Conservation (phyloP, 2,113 vertebrate genomes). For the Ginglymostoma cirratum region DNA sequence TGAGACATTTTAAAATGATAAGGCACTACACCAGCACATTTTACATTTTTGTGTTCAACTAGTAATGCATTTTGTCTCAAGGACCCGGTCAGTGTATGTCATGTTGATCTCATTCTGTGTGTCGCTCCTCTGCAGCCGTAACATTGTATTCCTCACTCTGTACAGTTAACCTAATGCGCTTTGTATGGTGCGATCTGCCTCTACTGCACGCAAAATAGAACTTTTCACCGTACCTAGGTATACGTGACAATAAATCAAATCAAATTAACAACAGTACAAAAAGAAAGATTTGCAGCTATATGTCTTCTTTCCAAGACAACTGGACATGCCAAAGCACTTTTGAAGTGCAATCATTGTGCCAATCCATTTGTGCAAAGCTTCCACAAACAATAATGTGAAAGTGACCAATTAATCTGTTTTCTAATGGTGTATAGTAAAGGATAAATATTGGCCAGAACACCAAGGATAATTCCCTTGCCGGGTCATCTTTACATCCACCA, state of each 20-base stretch:
- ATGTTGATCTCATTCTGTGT: neutral
- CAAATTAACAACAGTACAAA: neutral
- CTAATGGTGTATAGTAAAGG: neutral
- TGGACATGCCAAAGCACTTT: neutral
- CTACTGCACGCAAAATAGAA: no score
- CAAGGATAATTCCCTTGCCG: neutral
- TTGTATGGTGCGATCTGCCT: no score
- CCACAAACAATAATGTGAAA: neutral
- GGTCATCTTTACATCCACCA: neutral
- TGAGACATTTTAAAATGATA: neutral
- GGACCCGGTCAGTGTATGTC: neutral
- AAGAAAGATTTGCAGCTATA: neutral
- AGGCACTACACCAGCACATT: neutral
- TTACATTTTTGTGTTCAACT: neutral
- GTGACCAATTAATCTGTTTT: neutral
- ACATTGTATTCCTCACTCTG: no score
- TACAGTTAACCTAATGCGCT: no score
- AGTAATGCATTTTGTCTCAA: neutral
- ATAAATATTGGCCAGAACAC: neutral
- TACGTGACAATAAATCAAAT: no score
- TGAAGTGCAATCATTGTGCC: neutral
- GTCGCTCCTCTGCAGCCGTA: no score
- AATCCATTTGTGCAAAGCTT: neutral
- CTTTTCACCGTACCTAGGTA: no score
- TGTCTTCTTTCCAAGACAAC: neutral